Evolutionary conservation across 1,140 invertebrate species (phyloP).

Genomic region (Lordiphosa collinella): DNA sequence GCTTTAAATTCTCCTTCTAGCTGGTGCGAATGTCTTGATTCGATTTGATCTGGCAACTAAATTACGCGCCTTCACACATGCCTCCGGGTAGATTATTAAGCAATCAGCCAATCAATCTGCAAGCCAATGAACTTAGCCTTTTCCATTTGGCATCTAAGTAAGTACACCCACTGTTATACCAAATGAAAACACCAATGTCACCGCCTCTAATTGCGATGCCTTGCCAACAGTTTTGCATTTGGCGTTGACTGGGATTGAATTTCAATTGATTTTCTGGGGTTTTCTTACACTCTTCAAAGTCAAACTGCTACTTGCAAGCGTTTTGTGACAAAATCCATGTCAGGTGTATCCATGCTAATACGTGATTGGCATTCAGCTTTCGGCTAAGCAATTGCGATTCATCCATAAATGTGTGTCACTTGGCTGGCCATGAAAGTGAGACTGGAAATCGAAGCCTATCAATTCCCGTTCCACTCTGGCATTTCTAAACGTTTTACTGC

Average conservation of each 20-base stretch:
- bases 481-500: constrained; percentile 27
- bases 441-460: constrained; percentile 24
- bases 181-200: constrained; percentile 62
- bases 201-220: constrained; percentile 53
- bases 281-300: constrained; percentile 55
- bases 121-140: constrained; percentile 61
- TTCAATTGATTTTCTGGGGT: constrained; percentile 53
- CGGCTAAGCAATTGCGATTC: constrained; percentile 48
- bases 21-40: constrained; percentile 29
- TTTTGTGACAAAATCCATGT: constrained; percentile 65
- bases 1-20: constrained; percentile 10
- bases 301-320: constrained; percentile 45
- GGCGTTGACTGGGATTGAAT: constrained; percentile 39
- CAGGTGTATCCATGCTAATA: constrained; percentile 57
- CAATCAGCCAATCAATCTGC: constrained; percentile 70
- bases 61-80: constrained; percentile 23
- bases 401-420: constrained; percentile 68
- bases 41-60: constrained; percentile 46
- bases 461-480: constrained; percentile 16
- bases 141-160: not conserved
- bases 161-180: not conserved
- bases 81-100: constrained; percentile 61
- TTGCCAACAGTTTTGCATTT: constrained; percentile 52
- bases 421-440: constrained; percentile 59
- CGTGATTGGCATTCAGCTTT: constrained; percentile 62